Conservation (phyloP, 2,888 invertebrate species). For the Poecilus cupreus region DNA sequence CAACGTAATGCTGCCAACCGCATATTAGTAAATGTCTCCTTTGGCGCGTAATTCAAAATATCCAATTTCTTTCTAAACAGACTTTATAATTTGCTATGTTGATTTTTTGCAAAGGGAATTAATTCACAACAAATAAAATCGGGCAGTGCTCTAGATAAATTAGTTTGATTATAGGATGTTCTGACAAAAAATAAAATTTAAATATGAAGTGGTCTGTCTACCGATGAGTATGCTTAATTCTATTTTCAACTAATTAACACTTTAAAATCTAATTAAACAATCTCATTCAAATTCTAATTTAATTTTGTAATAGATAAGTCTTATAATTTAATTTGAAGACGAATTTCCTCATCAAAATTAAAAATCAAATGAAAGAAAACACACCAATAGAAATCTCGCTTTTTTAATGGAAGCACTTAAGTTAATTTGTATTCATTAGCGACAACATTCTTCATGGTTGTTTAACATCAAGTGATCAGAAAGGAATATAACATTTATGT, state of each 20-base stretch:
- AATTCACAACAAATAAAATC: no score
- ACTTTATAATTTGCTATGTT: no score
- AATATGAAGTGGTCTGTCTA: not conserved
- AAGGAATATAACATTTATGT: conserved; percentile 47
- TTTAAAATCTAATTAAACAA: not conserved
- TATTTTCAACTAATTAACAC: not conserved
- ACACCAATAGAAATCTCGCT: conserved; percentile 4
- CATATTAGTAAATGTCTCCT: no score
- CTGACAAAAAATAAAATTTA: not conserved
- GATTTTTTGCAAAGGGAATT: no score
- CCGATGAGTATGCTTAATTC: not conserved
- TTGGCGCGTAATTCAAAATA: no score
- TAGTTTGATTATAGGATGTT: no score
- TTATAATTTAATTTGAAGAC: not conserved
- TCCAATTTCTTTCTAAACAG: no score
- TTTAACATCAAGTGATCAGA: conserved; percentile 40
- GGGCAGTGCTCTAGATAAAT: no score
- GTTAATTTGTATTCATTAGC: conserved; percentile 44
- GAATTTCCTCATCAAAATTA: not conserved
- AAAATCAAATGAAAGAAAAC: not conserved
- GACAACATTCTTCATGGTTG: conserved; percentile 49
- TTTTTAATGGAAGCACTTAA: conserved; percentile 44
- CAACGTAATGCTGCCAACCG: no score
- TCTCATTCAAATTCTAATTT: not conserved
- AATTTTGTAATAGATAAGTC: not conserved